Evolutionary conservation across 2,113 vertebrate genomes (phyloP).

Genomic region (Uropsilus gracilis): DNA sequence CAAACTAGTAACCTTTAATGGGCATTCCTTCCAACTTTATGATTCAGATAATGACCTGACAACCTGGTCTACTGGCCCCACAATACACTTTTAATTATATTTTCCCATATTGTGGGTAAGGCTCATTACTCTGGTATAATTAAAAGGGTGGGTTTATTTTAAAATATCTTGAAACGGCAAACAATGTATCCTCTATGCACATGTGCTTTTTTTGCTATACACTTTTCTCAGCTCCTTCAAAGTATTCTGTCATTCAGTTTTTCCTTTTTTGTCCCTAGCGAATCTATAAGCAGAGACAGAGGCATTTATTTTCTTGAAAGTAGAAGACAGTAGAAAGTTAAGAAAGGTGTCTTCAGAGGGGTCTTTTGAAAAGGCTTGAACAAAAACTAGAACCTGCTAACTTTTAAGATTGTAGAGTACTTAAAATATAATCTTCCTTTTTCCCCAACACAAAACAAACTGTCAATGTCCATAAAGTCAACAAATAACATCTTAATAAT

Average conservation of each 20-base stretch:
- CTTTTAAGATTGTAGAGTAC: background rate
- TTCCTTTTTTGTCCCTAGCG: background rate
- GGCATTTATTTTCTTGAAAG: too few relatives aligned
- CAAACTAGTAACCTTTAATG: constrained; percentile 60
- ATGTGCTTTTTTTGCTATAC: background rate
- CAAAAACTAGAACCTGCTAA: background rate
- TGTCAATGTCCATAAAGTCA: background rate
- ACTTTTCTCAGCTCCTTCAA: background rate
- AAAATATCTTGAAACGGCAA: constrained; percentile 44
- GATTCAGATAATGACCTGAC: constrained; percentile 69
- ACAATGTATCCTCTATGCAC: background rate
- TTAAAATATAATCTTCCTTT: background rate
- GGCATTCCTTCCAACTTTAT: constrained; percentile 53
- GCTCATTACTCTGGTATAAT: constrained; percentile 67
- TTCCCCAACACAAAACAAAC: background rate
- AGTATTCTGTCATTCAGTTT: background rate
- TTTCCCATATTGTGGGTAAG: background rate
- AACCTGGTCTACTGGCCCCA: constrained; percentile 49
- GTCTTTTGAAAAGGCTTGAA: background rate
- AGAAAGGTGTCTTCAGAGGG: background rate
- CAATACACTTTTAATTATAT: constrained; percentile 56
- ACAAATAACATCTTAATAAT: background rate
- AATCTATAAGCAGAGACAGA: background rate
- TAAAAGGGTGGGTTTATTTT: constrained; percentile 61
- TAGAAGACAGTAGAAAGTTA: background rate